Percentiles rank a stretch among this genome's conserved stretches.
These are phyloP conservation scores for Oncorhynchus masou DNA, from an alignment of 2,113 vertebrate genomes.

Conservation along the genomic window DNA sequence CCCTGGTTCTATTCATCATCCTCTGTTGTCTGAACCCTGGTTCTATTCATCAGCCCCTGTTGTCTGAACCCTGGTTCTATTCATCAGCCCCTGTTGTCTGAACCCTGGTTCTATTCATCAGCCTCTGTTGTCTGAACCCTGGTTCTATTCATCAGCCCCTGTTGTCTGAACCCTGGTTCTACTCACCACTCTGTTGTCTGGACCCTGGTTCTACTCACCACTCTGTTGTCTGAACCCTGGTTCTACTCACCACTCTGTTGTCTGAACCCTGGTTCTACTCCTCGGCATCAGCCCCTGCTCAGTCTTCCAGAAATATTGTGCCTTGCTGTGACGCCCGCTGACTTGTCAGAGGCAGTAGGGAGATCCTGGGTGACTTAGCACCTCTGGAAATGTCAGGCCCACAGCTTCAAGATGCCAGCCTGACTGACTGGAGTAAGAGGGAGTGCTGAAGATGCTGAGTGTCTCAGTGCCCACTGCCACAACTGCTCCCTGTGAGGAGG, in stretches of 20 bases:
- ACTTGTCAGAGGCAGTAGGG: constrained; percentile 47
- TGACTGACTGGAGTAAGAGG: background rate
- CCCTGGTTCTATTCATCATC: background rate
- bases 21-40: background rate
- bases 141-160: background rate
- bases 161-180: background rate
- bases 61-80: background rate
- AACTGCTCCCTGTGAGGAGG: constrained; percentile 3
- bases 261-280: background rate
- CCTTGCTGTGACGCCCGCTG: constrained; percentile 8
- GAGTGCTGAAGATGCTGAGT: background rate
- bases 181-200: background rate
- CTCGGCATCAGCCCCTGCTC: constrained; percentile 15
- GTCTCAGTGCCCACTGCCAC: background rate
- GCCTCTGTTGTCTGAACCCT: background rate
- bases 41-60: background rate
- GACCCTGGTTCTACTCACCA: background rate
- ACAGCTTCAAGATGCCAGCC: background rate
- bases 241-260: background rate
- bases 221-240: background rate
- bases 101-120: background rate
- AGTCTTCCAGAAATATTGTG: background rate
- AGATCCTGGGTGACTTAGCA: constrained; percentile 55
- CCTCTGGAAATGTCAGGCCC: constrained; percentile 50
- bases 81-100: background rate